phyloP scores from a whole-genome alignment of 2,113 vertebrate species.

The Craseonycteris thonglongyai region DNA sequence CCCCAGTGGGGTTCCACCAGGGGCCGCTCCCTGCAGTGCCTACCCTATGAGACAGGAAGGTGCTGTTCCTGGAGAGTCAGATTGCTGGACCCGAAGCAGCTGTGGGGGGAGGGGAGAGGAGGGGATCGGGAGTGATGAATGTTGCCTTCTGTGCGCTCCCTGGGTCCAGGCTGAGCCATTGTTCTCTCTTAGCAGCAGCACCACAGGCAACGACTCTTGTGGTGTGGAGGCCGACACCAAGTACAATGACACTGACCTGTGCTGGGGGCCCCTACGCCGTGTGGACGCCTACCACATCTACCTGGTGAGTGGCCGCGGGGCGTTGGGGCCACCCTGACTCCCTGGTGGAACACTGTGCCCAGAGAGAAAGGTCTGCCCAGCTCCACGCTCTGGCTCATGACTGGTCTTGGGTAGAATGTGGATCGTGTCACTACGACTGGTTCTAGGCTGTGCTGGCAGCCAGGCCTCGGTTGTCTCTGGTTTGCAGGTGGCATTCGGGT shows the following conservation, averaged over 20 bases:
- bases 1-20: background rate
- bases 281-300: slow-evolving; percentile 95
- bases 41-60: background rate
- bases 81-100: background rate
- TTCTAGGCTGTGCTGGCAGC: background rate
- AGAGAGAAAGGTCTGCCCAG: background rate
- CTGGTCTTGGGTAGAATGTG: background rate
- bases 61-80: background rate
- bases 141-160: background rate
- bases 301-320: slow-evolving; percentile 85
- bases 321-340: background rate
- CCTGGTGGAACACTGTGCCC: background rate
- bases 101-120: fast-evolving
- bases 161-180: background rate
- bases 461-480: background rate
- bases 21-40: background rate
- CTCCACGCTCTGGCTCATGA: background rate
- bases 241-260: slow-evolving; percentile 91
- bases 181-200: slow-evolving; percentile 45
- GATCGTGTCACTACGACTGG: fast-evolving
- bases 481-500: fast-evolving
- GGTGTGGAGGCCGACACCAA: slow-evolving; percentile 83
- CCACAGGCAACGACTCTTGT: slow-evolving; percentile 88
- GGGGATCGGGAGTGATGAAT: too few relatives aligned
- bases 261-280: slow-evolving; percentile 92